These are phyloP conservation scores for Phania funesta DNA, from an alignment of 2,888 invertebrate species.

Conservation along the genomic window DNA sequence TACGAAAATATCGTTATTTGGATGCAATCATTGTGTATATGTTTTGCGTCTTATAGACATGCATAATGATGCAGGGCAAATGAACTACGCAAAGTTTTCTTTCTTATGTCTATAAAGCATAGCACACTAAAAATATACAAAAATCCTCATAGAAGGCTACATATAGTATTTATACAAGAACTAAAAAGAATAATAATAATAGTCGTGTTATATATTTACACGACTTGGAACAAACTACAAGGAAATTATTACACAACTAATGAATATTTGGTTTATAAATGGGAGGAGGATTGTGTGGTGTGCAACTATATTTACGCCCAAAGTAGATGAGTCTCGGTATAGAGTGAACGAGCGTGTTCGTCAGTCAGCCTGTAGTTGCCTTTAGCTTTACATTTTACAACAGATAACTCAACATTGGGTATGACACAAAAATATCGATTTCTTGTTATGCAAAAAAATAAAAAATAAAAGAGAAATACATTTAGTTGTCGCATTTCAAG, in stretches of 20 bases:
- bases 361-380: conserved; percentile 1
- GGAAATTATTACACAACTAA: conserved; percentile 15
- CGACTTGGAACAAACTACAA: conserved; percentile 9
- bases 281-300: neutral
- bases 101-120: neutral
- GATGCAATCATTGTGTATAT: neutral
- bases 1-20: neutral
- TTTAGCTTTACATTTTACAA: conserved; percentile 23
- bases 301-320: neutral
- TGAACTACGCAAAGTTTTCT: conserved; percentile 20
- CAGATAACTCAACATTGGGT: too few species aligned
- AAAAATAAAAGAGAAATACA: neutral
- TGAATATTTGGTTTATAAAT: conserved; percentile 21
- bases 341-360: neutral
- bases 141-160: neutral
- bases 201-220: neutral
- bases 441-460: conserved; percentile 11
- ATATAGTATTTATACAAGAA: too few species aligned
- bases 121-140: neutral
- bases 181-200: neutral
- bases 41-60: neutral
- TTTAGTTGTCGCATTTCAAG: too few species aligned
- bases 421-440: conserved; percentile 54
- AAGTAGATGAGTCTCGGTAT: neutral
- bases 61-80: conserved; percentile 13